A percentile compares a stretch with the other conserved stretches of the same genome.
Evolutionary conservation across 2,113 vertebrate genomes (phyloP).

Genomic region (Melanocharis versteri): DNA sequence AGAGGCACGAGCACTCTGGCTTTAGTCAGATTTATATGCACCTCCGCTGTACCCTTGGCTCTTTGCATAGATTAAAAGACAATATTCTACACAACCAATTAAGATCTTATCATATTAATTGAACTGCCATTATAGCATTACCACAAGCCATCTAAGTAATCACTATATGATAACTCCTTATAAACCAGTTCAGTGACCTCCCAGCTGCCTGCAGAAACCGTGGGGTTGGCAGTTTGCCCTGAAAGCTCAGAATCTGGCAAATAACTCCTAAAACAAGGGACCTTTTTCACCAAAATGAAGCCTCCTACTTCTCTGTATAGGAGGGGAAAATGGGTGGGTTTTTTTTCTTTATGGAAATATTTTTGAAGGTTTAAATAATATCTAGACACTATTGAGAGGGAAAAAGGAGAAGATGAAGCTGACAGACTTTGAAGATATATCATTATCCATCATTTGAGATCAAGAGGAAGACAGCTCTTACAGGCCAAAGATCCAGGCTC

Average conservation of each 20-base stretch:
- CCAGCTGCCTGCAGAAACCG: constrained; percentile 18
- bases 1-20: not conserved
- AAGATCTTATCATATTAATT: constrained; percentile 71
- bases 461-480: not conserved
- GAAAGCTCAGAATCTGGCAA: not conserved
- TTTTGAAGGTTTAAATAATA: not conserved
- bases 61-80: constrained; percentile 60
- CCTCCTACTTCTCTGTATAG: not conserved
- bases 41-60: constrained; percentile 30
- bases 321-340: not conserved
- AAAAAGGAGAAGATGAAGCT: not conserved
- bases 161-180: constrained; percentile 54
- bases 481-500: not conserved
- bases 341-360: not conserved
- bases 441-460: not conserved
- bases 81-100: constrained; percentile 68
- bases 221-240: constrained; percentile 10
- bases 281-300: not conserved
- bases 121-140: constrained; percentile 65
- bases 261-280: not conserved
- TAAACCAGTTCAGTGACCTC: constrained; percentile 28
- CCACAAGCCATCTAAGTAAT: constrained; percentile 57
- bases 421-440: not conserved
- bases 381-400: not conserved
- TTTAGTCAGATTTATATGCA: constrained; percentile 46